Conservation (phyloP, 2,888 invertebrate species). For the Scaptomyza reducta region DNA sequence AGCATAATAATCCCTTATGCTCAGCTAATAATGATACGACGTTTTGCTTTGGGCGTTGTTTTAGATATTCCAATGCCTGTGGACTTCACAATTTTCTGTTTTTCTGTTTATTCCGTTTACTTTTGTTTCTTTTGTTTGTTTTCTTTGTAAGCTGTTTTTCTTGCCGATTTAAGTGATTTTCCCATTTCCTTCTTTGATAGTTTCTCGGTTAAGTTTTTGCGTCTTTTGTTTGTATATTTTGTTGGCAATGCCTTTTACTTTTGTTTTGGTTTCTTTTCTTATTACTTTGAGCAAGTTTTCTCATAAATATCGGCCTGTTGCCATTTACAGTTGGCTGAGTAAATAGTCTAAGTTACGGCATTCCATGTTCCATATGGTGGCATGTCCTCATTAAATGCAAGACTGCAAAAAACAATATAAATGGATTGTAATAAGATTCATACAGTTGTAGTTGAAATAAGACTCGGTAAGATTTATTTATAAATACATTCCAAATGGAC, state of each 20-base stretch:
- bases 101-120: constrained; percentile 13
- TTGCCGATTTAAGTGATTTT: constrained; percentile 66
- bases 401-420: constrained; percentile 54
- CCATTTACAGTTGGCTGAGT: constrained; percentile 65
- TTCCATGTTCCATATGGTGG: constrained; percentile 49
- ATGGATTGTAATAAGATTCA: constrained; percentile 55
- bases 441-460: constrained; percentile 3
- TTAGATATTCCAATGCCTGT: constrained; percentile 36
- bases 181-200: constrained; percentile 39
- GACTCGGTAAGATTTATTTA: constrained; percentile 28
- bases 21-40: constrained; percentile 49
- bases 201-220: constrained; percentile 48
- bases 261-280: constrained; percentile 54
- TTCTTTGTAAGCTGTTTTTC: constrained; percentile 40
- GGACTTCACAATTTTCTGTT: constrained; percentile 26
- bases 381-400: constrained; percentile 59
- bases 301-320: constrained; percentile 72
- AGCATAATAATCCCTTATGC: constrained; percentile 78
- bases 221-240: constrained; percentile 56
- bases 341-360: constrained; percentile 16
- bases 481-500: background rate
- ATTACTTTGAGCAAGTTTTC: constrained; percentile 72
- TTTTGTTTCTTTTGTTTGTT: constrained; percentile 24
- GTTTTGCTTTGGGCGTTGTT: constrained; percentile 15
- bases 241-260: constrained; percentile 43